phyloP scores from a whole-genome alignment of 2,888 invertebrate genomes.

The Cryptocheilus praepositus region DNA sequence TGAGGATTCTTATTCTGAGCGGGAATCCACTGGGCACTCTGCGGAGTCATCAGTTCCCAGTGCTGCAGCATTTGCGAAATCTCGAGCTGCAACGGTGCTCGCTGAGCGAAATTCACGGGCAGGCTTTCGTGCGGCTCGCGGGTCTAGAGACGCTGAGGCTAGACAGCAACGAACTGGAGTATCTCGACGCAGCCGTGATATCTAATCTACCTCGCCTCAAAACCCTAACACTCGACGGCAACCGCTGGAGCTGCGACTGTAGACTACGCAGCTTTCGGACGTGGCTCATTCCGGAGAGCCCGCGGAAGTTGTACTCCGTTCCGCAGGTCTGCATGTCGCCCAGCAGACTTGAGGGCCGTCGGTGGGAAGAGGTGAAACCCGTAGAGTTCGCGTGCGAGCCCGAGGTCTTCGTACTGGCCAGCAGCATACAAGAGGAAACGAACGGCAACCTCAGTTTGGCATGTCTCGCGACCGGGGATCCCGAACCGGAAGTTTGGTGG shows the following conservation, averaged over 20 bases:
- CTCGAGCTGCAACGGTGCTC: conserved; percentile 89
- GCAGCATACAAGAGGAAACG: conserved; percentile 82
- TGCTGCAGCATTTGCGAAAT: conserved; percentile 86
- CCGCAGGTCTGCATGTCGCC: conserved; percentile 86
- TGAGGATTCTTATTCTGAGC: conserved; percentile 86
- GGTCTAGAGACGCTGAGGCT: conserved; percentile 86
- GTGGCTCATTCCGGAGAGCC: conserved; percentile 81
- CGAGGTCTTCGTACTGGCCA: conserved; percentile 77
- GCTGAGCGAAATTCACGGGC: conserved; percentile 84
- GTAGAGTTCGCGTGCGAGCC: conserved; percentile 90
- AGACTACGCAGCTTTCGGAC: conserved; percentile 87
- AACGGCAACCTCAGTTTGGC: conserved; percentile 89
- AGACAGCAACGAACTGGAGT: conserved; percentile 86
- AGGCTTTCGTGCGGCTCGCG: conserved; percentile 85
- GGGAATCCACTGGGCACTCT: conserved; percentile 88
- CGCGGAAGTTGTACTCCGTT: conserved; percentile 84
- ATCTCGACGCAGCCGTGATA: conserved; percentile 81
- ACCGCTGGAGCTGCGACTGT: conserved; percentile 95
- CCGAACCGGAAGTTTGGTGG: conserved; percentile 89
- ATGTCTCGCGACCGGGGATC: conserved; percentile 89
- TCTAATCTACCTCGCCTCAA: conserved; percentile 86
- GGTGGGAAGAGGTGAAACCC: conserved; percentile 86
- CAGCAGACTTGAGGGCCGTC: conserved; percentile 80
- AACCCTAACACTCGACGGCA: conserved; percentile 87
- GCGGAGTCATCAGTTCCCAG: conserved; percentile 87